Conservation (phyloP, 2,888 invertebrate genomes). For the Pseudococcus viburni region DNA sequence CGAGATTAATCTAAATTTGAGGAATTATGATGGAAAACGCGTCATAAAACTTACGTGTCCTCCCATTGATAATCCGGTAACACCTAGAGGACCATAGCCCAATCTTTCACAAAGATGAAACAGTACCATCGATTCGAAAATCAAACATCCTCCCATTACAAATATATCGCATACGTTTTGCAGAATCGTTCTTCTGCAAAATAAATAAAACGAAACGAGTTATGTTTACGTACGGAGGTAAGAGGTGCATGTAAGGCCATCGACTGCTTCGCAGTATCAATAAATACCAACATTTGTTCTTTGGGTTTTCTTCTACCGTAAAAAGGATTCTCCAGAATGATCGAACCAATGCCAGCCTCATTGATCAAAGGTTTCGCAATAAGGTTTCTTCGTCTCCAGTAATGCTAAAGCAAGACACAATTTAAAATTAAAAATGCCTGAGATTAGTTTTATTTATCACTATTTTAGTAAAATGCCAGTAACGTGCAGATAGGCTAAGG, state of each 20-base stretch:
- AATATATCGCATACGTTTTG: constrained; percentile 98
- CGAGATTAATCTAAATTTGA: too few relatives aligned
- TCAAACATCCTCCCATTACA: constrained; percentile 98
- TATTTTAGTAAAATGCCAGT: too few relatives aligned
- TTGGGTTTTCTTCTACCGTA: constrained; percentile 91
- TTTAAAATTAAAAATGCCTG: neutral
- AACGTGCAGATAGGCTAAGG: too few relatives aligned
- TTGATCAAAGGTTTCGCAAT: constrained; percentile 93
- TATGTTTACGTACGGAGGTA: neutral
- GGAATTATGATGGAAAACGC: too few relatives aligned
- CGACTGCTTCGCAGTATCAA: too few relatives aligned
- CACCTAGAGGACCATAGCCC: constrained; percentile 92
- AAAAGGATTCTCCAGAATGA: constrained; percentile 97
- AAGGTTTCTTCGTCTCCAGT: constrained; percentile 89
- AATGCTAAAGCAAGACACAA: constrained; percentile 77
- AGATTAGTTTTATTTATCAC: too few relatives aligned
- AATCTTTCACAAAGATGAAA: constrained; percentile 94
- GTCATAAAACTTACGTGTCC: constrained; percentile 81
- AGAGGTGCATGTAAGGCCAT: too few relatives aligned
- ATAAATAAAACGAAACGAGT: too few relatives aligned
- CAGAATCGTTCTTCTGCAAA: constrained; percentile 86
- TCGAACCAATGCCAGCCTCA: constrained; percentile 91
- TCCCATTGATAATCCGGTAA: constrained; percentile 98
- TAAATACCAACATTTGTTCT: constrained; percentile 81
- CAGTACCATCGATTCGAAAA: constrained; percentile 91